Evolutionary conservation across 1,140 invertebrate species (phyloP).

Genomic region (Heterodera carotae): DNA sequence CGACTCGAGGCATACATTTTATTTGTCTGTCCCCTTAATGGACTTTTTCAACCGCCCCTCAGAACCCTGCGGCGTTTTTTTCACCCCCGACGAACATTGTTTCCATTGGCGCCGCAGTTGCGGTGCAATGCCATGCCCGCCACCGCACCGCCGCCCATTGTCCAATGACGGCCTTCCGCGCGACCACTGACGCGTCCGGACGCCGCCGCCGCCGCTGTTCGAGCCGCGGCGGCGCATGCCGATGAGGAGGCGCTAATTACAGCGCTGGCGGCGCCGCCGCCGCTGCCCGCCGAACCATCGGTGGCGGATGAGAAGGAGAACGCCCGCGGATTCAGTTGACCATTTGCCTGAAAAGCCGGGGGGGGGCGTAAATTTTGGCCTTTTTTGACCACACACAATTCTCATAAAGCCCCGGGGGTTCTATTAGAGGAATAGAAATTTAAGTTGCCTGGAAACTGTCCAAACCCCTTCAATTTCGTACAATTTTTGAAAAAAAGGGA

Average conservation of each 20-base stretch:
- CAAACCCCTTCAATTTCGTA: too few species aligned
- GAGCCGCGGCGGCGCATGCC: neutral
- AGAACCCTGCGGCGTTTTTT: too few species aligned
- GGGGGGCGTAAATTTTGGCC: too few species aligned
- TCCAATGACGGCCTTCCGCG: constrained; percentile 9
- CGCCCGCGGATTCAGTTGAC: constrained; percentile 34
- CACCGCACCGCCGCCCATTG: too few species aligned
- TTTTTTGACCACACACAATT: too few species aligned
- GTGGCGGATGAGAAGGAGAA: constrained; percentile 30
- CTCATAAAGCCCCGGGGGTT: too few species aligned
- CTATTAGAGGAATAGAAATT: too few species aligned
- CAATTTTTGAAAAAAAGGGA: too few species aligned
- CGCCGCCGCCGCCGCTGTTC: neutral
- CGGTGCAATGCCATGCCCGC: neutral
- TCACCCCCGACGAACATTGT: neutral
- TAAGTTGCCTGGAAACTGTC: too few species aligned
- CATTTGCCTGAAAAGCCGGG: constrained; percentile 30
- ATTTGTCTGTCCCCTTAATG: too few species aligned
- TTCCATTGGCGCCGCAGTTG: neutral
- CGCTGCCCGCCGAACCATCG: neutral
- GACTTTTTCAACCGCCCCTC: too few species aligned
- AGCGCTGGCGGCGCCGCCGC: neutral
- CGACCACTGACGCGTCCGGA: constrained; percentile 11
- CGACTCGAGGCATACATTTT: too few species aligned
- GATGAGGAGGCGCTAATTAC: neutral